Conservation (phyloP, 1,140 invertebrate species). For the Arctopsyche grandis region DNA sequence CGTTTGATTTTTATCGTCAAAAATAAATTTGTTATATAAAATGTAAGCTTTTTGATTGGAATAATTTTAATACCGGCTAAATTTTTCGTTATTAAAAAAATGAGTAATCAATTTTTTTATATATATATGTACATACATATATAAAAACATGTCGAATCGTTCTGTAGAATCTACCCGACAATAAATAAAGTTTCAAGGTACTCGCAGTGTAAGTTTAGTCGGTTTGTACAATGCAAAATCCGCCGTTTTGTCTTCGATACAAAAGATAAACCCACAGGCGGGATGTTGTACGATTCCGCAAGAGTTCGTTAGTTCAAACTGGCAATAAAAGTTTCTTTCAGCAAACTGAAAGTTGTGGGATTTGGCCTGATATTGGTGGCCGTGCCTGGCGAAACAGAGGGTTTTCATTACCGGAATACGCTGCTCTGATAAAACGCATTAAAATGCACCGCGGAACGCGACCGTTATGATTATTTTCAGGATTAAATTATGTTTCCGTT, state of each 20-base stretch:
- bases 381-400: background rate
- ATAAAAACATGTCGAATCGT: too few species aligned
- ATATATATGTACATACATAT: too few species aligned
- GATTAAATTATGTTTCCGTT: background rate
- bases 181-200: too few species aligned
- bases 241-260: slow-evolving; percentile 1
- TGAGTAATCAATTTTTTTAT: too few species aligned
- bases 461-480: slow-evolving; percentile 8
- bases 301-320: slow-evolving; percentile 11
- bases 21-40: too few species aligned
- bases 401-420: background rate
- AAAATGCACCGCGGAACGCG: slow-evolving; percentile 10
- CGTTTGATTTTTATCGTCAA: too few species aligned
- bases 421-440: background rate
- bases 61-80: too few species aligned
- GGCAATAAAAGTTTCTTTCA: slow-evolving; percentile 16
- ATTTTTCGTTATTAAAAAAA: too few species aligned
- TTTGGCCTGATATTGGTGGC: background rate
- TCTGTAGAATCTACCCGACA: too few species aligned
- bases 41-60: too few species aligned
- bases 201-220: too few species aligned
- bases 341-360: background rate
- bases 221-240: background rate
- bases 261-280: slow-evolving; percentile 2
- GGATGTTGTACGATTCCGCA: slow-evolving; percentile 13